Conservation (phyloP, 1,140 invertebrate genomes). For the Trichonephila clavata region DNA sequence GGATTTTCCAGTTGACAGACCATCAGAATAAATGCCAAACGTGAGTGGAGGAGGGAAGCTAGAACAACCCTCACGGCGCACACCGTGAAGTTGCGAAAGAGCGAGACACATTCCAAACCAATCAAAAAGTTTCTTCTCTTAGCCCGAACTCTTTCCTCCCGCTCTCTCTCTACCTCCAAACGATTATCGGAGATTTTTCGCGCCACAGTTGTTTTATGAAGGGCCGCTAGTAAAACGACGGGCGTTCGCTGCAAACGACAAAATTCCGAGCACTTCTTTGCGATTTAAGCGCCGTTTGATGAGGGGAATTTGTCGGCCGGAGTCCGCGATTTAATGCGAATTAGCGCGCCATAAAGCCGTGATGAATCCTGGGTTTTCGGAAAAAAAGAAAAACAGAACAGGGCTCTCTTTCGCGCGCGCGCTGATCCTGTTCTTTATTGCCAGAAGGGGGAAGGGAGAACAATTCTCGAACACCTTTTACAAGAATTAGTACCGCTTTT, state of each 20-base stretch:
- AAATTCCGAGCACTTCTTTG: conserved; percentile 30
- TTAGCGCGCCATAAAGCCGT: conserved; percentile 72
- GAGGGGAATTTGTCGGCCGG: conserved; percentile 33
- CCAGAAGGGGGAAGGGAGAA: conserved; percentile 30
- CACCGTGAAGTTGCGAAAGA: not conserved
- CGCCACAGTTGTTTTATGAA: conserved; percentile 67
- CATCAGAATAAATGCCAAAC: conserved; percentile 6
- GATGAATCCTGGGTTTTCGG: conserved; percentile 64
- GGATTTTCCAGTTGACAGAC: conserved; percentile 26
- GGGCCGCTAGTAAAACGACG: conserved; percentile 44
- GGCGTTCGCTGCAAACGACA: not conserved
- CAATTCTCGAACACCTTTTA: conserved; percentile 73
- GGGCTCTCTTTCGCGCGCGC: not conserved
- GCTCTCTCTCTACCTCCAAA: not conserved
- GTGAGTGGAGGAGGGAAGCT: too few relatives aligned
- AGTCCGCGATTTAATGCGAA: conserved; percentile 67
- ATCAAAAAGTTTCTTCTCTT: conserved; percentile 42
- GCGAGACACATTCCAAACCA: conserved; percentile 16
- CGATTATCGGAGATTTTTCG: conserved; percentile 72
- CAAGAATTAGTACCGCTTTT: conserved; percentile 74
- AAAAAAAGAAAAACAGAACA: conserved; percentile 22
- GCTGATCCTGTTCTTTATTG: conserved; percentile 71
- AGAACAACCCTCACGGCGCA: not conserved
- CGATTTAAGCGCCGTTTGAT: conserved; percentile 62
- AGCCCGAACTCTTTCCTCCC: not conserved